Percentiles rank a stretch among this genome's conserved stretches.
phyloP scores from a whole-genome alignment of 2,797 vertebrate species.

The Enteromius paludinosus region DNA sequence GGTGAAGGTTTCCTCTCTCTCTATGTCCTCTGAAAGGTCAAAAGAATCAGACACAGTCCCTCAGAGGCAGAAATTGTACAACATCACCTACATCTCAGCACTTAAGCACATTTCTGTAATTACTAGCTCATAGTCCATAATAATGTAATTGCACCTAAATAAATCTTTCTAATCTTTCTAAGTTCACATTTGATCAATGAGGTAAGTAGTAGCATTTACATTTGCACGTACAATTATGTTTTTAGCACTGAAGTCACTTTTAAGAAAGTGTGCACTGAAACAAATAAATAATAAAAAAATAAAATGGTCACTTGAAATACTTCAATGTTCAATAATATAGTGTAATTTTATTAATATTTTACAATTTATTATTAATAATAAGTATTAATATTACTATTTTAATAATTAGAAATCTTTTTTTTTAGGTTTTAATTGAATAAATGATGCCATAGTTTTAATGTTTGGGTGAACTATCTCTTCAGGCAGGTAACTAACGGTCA shows the following conservation, averaged over 20 bases:
- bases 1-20: conserved; percentile 58
- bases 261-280: too few species aligned
- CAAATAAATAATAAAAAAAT: too few species aligned
- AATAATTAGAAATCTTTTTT: too few species aligned
- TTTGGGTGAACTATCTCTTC: background rate
- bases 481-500: background rate
- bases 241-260: background rate
- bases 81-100: conserved; percentile 31
- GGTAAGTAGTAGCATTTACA: background rate
- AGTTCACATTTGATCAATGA: conserved; percentile 5
- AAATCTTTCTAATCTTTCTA: conserved; percentile 22
- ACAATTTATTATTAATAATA: too few species aligned
- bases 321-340: too few species aligned
- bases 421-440: too few species aligned
- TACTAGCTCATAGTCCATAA: conserved; percentile 34
- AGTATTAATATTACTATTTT: too few species aligned
- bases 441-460: background rate
- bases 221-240: background rate
- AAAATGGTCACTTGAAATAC: too few species aligned
- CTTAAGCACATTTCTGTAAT: conserved; percentile 36
- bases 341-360: too few species aligned
- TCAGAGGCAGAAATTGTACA: conserved; percentile 25
- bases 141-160: conserved; percentile 29
- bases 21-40: conserved; percentile 71
- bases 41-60: conserved; percentile 60